Evolutionary conservation across 2,113 vertebrate genomes (phyloP).

Genomic region (Entomyzon cyanotis): DNA sequence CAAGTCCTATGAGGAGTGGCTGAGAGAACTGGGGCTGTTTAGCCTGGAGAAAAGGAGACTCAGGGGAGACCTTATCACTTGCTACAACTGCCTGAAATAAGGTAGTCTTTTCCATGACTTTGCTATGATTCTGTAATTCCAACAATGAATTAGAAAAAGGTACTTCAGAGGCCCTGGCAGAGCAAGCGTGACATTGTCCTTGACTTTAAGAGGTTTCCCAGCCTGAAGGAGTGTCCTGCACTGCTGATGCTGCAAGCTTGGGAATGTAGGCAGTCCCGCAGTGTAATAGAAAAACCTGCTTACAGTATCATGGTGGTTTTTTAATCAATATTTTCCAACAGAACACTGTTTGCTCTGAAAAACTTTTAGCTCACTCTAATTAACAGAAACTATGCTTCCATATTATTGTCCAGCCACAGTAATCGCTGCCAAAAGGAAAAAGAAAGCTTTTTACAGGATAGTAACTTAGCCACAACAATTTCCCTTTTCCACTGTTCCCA

Average conservation of each 20-base stretch:
- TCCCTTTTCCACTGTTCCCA: neutral
- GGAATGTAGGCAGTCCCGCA: neutral
- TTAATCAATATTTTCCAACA: neutral
- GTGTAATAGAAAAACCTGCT: neutral
- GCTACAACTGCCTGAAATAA: neutral
- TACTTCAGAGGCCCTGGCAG: neutral
- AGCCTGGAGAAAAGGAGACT: neutral
- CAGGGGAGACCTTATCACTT: fast-evolving
- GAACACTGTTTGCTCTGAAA: neutral
- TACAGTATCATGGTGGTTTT: neutral
- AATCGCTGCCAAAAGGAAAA: neutral
- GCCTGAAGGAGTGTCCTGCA: neutral
- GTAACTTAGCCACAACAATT: neutral
- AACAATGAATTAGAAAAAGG: neutral
- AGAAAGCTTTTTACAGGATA: neutral
- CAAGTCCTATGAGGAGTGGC: fast-evolving
- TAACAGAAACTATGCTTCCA: neutral
- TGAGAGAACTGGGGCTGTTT: neutral
- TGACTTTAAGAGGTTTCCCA: neutral
- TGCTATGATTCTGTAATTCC: neutral
- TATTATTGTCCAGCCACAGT: neutral
- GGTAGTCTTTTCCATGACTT: neutral
- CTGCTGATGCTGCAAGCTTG: neutral
- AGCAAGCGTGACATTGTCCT: neutral
- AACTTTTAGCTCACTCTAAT: neutral